Base-by-base conservation (phyloP, 2,797 vertebrate genomes). In the Sarcophilus harrisii region DNA sequence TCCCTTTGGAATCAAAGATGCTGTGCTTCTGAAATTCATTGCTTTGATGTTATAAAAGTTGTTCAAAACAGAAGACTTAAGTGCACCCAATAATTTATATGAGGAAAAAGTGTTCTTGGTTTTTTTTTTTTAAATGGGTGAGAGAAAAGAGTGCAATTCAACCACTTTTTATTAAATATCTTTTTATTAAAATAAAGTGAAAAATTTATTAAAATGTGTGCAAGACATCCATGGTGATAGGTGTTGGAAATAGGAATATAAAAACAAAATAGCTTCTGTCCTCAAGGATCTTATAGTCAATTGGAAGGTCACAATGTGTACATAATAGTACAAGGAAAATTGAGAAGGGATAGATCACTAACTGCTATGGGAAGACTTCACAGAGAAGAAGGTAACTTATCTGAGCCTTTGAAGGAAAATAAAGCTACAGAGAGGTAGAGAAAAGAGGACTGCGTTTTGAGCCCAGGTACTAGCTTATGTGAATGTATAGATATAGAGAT, bases 51-150 rank as follows among this genome's bases (percentile, higher is more conserved):
- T 54, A 6, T 5, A 49, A 87, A 30, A 90, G 18, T 11, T 57
- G 9, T 94, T 91, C 87, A 57, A 57, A 90, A 90, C 81, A 16
- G 58, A 13, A 29, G 90, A 11, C 49, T 90, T 90, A 24, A 92
- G 16, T 73, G 10, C 52, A 21, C 21, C 21, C 38, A 87, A 21
- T 9, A 87, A 87, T 1, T 45, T 87, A 24, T 81, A 81, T 81
- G 38, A 27, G 38, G 38, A 45, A 81, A 81, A 81, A 73, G 66
- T 57, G n/a, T 94, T 95, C 90, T 93, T 14, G 89, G 27, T 90
- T 59, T 29, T 73, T 58, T 73, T 58, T 58, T 24, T 92, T 90
- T 94, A 94, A 52, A 45, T 58, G 90, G 30, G 59, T 92, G 32
- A 57, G 49, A 94, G 38, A 45, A 73, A 89, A 59, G 2, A 49